Conservation (phyloP, 2,113 vertebrate genomes). For the Columba janthina region DNA sequence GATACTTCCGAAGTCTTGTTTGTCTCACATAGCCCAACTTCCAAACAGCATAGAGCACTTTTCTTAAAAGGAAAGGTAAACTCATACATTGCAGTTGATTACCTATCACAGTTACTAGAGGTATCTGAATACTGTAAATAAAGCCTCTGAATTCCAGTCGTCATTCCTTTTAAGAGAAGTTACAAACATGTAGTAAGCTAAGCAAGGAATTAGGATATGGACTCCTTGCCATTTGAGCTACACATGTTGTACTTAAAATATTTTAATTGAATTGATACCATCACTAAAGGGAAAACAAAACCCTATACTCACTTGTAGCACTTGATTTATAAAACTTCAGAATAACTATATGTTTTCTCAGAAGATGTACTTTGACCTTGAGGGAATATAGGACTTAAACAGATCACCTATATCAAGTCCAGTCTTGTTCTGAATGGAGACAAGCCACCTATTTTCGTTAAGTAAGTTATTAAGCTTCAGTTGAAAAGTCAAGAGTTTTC, state of each 20-base stretch:
- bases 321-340: background rate
- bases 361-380: background rate
- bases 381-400: background rate
- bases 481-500: background rate
- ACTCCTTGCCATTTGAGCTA: background rate
- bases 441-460: background rate
- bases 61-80: background rate
- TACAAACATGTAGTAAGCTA: background rate
- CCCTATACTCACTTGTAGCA: background rate
- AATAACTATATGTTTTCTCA: background rate
- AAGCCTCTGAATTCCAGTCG: background rate
- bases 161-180: background rate
- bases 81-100: background rate
- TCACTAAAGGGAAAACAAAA: background rate
- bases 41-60: background rate
- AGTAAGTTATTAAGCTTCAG: background rate
- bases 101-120: background rate
- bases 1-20: background rate
- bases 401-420: background rate
- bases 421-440: background rate
- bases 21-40: background rate
- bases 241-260: rapidly evolving
- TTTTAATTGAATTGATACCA: background rate
- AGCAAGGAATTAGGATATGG: background rate
- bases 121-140: background rate